Evolutionary conservation across 2,888 invertebrate genomes (phyloP), one percentile per base, ranked within the genome.

Genomic region (Leucoma salicis): DNA sequence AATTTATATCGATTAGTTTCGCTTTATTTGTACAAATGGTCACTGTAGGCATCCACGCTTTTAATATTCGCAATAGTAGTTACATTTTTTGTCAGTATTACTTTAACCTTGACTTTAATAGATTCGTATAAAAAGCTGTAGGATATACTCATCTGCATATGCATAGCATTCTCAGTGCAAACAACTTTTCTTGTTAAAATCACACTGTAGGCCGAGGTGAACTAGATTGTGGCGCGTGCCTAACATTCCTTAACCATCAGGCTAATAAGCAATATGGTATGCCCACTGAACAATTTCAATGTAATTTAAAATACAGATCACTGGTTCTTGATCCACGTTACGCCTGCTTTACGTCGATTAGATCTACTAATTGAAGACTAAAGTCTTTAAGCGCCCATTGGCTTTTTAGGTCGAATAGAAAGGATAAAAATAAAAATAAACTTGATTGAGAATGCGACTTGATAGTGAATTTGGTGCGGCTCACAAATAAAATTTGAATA

Each of bases 121-220:
- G 35, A 35, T 47, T 28, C 15, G 42, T 32, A 24, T 46, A 46
- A 53, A 57, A 60, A 58, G 11, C 18, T 52, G 37, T 54, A 57
- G 51, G 49, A 55, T 57, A 57, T 57, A 58, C 60, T 66, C 62
- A 68, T 76, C 68, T 67, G 53, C 58, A 70, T 65, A 66, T 63
- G 43, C 51, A 44, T 53, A 63, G 43, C 51, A 44, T 53, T 59
- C 48, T 54, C 49, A 51, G 48, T 49, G 51, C 63, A 67, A 61
- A 63, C 74, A 70, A 76, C 77, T 69, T 78, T 79, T 77, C 70
- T 71, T 73, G 74, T 66, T 67, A 61, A 69, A 70, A 70, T 70
- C 63, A 74, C 63, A 57, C 57, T 47, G 49, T 52, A 38, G 34
- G 49, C 52, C 83, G 80, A 83, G 83, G 84, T 72, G 46, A 84